Base-by-base conservation (phyloP, 2,113 vertebrate species). In the Podiceps cristatus region DNA sequence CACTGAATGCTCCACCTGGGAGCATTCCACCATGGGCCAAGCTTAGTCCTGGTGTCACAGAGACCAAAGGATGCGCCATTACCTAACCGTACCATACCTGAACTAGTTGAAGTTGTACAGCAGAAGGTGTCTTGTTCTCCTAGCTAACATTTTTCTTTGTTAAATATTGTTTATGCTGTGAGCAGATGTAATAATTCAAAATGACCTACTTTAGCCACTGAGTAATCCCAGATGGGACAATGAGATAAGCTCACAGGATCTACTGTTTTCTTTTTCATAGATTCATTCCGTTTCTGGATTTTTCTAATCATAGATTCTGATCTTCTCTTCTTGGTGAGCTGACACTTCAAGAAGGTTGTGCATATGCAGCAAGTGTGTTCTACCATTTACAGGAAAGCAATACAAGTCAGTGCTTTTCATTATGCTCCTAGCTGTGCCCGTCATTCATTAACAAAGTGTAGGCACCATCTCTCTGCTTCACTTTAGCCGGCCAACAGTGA, bases 311-410 rank as follows among this genome's bases (percentile, higher is more conserved):
- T 27, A n/a, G 42, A 11, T 72, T 72, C 37, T 68, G 42, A 9
- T 72, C 16, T 33, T 82, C 13, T 74, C 27, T 31, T 76, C 7
- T 62, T 58, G 31, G 29, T 53, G 29, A 67, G 16, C 23, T 2
- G 1, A 24, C 16, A 24, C 35, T 72, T 92, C 28, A 72, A 42
- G 28, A 35, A 56, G 42, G 35, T 47, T 76, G 35, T 19, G 14
- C 17, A 2, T 53, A 24, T 45, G 13, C 0, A 0, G 40, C 22
- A 40, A 60, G 35, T 18, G n/a, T 56, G 23, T 45, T 29, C 40
- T 67, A 1, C 25, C 40, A 24, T 72, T 68, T 62, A 63, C 80
- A 82, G 40, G 49, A 71, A 33, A 53, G 29, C 27, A 86, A 13
- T 49, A 13, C 18, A 52, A 64, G 37, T 24, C 29, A 19, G n/a